Base-by-base conservation (phyloP, 2,888 invertebrate species). In the Epistrophella euchroma region DNA sequence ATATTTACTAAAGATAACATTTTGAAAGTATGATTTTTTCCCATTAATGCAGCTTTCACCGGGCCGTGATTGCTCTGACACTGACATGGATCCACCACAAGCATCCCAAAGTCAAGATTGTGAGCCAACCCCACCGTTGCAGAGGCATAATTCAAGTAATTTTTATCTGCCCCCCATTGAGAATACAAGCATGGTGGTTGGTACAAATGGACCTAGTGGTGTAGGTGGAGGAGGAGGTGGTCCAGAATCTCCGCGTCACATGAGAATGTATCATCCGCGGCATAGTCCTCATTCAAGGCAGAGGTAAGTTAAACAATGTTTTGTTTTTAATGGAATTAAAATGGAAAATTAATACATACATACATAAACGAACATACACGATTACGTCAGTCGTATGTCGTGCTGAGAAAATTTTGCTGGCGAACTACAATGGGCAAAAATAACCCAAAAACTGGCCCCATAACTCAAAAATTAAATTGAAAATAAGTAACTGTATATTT, bases 101-200 rank as follows among this genome's bases (percentile, higher is more conserved):
- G 97, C 97, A 64, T 97, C 97, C 66, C 97, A 97, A 93, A 97
- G 97, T 70, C 96, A 97, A 89, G 98, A 98, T 94, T 98, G 97
- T 93, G 97, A 98, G 93, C 97, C 98, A 10, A 97, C 98, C 89
- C 98, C 97, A 62, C 97, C 97, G 75, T 93, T 97, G 88, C 97
- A 97, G 93, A 94, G 97, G 89, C 96, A 96, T 90, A 97, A 97
- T 90, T 97, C 97, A 79, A 96, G 95, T 89, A 97, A 97, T 93
- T 96, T 98, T 93, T 97, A 97, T 94, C 95, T 96, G 91, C 96
- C 97, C 82, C 95, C 96, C 81, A 93, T 94, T 89, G 94, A 92
- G 82, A 89, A 89, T 73, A 89, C 88, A 55, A 89, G 87, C 68
- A 85, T 88, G 62, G 85, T 86, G 52, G 84, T 80, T 50, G 90